Base-by-base conservation (phyloP, 2,888 invertebrate species). In the Nomada fabriciana region DNA sequence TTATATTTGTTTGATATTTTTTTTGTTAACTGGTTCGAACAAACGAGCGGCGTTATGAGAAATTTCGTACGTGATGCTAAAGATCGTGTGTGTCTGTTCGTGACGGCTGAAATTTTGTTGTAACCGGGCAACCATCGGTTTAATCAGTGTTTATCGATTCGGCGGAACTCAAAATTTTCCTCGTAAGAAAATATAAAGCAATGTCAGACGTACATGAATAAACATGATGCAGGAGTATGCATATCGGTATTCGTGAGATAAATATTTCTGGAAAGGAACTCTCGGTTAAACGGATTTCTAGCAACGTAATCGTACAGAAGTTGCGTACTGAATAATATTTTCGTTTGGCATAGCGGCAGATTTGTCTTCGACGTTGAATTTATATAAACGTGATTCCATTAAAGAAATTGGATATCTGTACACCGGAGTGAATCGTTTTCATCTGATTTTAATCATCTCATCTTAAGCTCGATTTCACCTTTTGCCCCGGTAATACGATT, bases 391-490 rank as follows among this genome's bases (percentile, higher is more conserved):
- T 15, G 36, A 53, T 53, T 53, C 67, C 67, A 67, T 67, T 67
- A 67, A 69, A 13, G 7, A 18, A 55, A 57, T 69, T 57, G 43
- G 25, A 69, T 57, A 2, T 2, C 20, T 18, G 42, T 68, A 42
- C 23, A 43, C 29, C 57, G 25, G 57, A 15, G 9, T 57, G 68
- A 69, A 57, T 57, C 55, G 57, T 43, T 57, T 57, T 43, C 25
- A n/a, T 57, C 43, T 43, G 57, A 69, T 69, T 69, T 69, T 55
- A 69, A 57, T 57, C 69, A 43, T 18, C 43, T 69, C 43, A 42
- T 25, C 57, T 25, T 42, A 57, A 69, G 42, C 57, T 57, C 69
- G 57, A 69, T 69, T 69, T 43, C 69, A 25, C 57, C 69, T 69
- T 57, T 47, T 57, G 25, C 57, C 18, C 18, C 43, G 36, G 57